Conservation (phyloP, 2,888 invertebrate species). For the Eupelmus urozonus region DNA sequence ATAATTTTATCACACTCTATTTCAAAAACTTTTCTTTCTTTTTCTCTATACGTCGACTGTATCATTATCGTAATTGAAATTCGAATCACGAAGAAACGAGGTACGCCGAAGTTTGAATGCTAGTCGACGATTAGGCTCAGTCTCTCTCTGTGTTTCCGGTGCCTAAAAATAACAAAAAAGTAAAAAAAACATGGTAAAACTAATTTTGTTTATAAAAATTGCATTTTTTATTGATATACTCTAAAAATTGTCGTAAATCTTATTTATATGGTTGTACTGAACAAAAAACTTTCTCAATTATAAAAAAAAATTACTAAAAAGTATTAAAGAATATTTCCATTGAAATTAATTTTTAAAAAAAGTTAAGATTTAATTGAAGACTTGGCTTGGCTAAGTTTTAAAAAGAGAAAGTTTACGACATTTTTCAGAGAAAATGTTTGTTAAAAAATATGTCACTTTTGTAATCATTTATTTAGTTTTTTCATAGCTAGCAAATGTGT, state of each 20-base stretch:
- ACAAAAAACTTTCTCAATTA: too few relatives aligned
- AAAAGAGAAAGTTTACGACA: too few relatives aligned
- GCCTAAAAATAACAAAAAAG: conserved; percentile 67
- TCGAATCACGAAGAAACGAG: conserved; percentile 75
- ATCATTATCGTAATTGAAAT: conserved; percentile 76
- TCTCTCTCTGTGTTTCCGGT: conserved; percentile 75
- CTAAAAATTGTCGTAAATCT: not conserved
- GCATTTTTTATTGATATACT: not conserved
- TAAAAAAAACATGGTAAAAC: conserved; percentile 47
- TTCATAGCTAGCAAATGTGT: not conserved
- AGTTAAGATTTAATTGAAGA: too few relatives aligned
- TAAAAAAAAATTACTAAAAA: too few relatives aligned
- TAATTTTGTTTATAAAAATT: conserved; percentile 11
- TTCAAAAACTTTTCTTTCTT: conserved; percentile 54
- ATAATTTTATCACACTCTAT: conserved; percentile 29
- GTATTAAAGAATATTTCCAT: too few relatives aligned
- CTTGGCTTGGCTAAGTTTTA: too few relatives aligned
- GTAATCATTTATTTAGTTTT: too few relatives aligned
- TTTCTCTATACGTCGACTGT: conserved; percentile 73
- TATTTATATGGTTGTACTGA: not conserved
- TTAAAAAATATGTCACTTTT: too few relatives aligned
- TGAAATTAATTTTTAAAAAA: too few relatives aligned
- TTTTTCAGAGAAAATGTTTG: too few relatives aligned
- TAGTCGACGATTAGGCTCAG: conserved; percentile 71
- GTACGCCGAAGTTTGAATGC: conserved; percentile 74